Base-by-base conservation (phyloP, 2,797 vertebrate genomes). In the Lagocephalus sceleratus region DNA sequence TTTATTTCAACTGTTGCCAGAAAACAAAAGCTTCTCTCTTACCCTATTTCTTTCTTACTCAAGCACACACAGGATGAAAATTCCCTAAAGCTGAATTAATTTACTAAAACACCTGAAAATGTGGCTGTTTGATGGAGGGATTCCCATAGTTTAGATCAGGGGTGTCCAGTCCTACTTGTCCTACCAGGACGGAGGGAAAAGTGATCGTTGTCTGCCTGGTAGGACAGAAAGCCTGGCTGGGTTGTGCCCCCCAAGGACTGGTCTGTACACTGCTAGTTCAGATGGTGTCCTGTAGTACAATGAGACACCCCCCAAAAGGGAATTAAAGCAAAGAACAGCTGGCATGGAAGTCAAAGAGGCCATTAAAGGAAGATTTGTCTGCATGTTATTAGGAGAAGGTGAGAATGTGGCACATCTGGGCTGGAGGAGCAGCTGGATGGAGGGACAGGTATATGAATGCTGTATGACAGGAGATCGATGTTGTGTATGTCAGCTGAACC, bases 361-460 rank as follows among this genome's bases (percentile, higher is more conserved):
- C 69, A 71, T 85, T 81, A 84, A 60, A 71, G 41, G 62, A 73
- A 50, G 72, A 83, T 85, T 82, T 78, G 77, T 83, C 75, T 68
- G 67, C 50, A 61, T 73, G 70, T 75, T 69, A 76, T 85, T 83
- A 82, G 75, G 81, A 75, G 55, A 68, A 83, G 79, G 69, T 70
- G 76, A 76, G 76, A 74, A 66, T 77, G 61, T 72, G 63, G 78
- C 73, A 72, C 78, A 87, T 82, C 76, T 78, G 68, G 66, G 79
- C 55, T 51, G 62, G 41, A 51, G 38, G 72, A 62, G 51, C 10
- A 20, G 52, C 73, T 63, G 66, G 56, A 82, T 35, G 17, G 54
- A 67, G 61, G 75, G 65, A 68, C 63, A 70, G 63, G 66, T 29
- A 57, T 66, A 67, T 58, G 57, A 53, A 70, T 35, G 22, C 65